Evolutionary conservation across 2,888 invertebrate genomes (phyloP).

Genomic region (Scaptomyza caliginosa): DNA sequence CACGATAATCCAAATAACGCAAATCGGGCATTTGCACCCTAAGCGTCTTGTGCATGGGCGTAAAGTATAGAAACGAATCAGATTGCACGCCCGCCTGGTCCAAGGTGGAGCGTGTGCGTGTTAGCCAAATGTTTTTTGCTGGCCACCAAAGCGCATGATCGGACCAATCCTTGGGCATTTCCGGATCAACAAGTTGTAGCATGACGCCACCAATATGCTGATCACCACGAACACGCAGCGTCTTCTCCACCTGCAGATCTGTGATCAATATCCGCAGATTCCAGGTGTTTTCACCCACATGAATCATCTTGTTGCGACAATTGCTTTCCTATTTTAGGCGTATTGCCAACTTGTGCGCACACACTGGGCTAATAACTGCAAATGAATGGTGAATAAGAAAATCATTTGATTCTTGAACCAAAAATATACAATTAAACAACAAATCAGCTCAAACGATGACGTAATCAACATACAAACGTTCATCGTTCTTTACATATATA

Average conservation of each 20-base stretch:
- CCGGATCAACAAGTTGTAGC: conserved; percentile 98
- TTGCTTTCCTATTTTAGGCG: conserved; percentile 53
- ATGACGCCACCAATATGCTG: conserved; percentile 99
- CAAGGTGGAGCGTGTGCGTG: conserved; percentile 95
- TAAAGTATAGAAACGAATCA: conserved; percentile 96
- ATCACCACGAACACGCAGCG: conserved; percentile 97
- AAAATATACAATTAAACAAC: conserved; percentile 7
- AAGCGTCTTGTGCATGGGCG: conserved; percentile 98
- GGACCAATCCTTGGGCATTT: conserved; percentile 99
- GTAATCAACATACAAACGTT: conserved; percentile 72
- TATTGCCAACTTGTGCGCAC: conserved; percentile 40
- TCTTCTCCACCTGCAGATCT: conserved; percentile 95
- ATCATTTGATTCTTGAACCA: conserved; percentile 48
- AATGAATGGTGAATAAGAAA: conserved; percentile 54
- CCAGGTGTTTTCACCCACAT: conserved; percentile 97
- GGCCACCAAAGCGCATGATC: conserved; percentile 99
- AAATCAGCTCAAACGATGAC: conserved; percentile 70
- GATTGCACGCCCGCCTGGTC: conserved; percentile 99
- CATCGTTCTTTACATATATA: conserved; percentile 25
- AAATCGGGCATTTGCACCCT: conserved; percentile 96
- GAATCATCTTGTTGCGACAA: conserved; percentile 81
- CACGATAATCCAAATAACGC: conserved; percentile 94
- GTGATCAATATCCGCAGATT: conserved; percentile 96
- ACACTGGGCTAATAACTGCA: conserved; percentile 44
- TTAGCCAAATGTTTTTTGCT: conserved; percentile 95